Percentiles rank a stretch among this genome's conserved stretches.
phyloP scores from a whole-genome alignment of 2,888 invertebrate genomes.

The Tenthredo distinguenda region DNA sequence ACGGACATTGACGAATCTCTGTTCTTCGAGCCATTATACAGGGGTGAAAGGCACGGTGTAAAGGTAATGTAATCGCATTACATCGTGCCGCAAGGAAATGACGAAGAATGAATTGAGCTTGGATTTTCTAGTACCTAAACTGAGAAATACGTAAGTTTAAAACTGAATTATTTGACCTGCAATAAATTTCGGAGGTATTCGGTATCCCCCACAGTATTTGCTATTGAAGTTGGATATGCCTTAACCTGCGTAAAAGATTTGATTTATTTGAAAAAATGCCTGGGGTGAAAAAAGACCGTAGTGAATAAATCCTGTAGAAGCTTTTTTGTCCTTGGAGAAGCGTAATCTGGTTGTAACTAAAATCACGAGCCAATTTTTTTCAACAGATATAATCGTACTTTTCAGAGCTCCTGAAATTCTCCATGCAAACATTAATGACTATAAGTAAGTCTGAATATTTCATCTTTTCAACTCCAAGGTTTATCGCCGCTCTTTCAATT shows the following conservation, averaged over 20 bases:
- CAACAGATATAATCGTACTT: not conserved
- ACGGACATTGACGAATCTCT: conserved; percentile 5
- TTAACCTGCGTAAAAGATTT: not conserved
- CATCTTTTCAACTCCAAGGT: no score
- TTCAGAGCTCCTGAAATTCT: not conserved
- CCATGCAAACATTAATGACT: not conserved
- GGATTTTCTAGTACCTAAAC: not conserved
- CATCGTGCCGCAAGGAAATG: not conserved
- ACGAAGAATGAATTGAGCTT: not conserved
- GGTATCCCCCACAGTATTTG: not conserved
- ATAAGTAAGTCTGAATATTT: no score
- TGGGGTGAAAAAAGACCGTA: not conserved
- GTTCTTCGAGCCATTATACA: not conserved
- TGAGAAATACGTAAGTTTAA: not conserved
- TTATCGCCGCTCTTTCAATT: no score
- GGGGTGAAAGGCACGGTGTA: not conserved
- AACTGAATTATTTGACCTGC: not conserved
- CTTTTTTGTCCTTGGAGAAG: not conserved
- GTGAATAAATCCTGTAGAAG: not conserved
- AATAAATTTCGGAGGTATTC: not conserved
- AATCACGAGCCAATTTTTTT: not conserved
- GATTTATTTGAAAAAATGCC: not conserved
- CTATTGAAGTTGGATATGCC: not conserved
- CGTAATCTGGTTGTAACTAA: not conserved
- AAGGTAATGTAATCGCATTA: not conserved